These are phyloP conservation scores for Linnaemya vulpina DNA, from an alignment of 2,888 invertebrate genomes.

Conservation along the genomic window DNA sequence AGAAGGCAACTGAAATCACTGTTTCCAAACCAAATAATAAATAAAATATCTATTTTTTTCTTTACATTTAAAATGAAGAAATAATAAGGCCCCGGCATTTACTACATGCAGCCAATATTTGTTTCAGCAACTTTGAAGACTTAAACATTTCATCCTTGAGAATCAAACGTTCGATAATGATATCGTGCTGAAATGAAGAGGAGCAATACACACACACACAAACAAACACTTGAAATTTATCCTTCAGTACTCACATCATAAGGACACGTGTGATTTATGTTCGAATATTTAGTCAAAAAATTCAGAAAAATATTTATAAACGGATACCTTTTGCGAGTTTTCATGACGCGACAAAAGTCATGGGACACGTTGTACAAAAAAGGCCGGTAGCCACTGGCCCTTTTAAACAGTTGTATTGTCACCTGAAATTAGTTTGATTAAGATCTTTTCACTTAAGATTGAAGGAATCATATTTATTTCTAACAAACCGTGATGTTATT, in stretches of 20 bases:
- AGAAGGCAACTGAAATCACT: too few species aligned
- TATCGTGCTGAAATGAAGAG: conserved; percentile 55
- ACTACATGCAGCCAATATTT: too few species aligned
- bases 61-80: too few species aligned
- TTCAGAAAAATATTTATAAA: not conserved
- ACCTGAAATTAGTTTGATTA: not conserved
- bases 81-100: too few species aligned
- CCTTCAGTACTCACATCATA: conserved; percentile 42
- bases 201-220: not conserved
- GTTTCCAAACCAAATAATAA: too few species aligned
- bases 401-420: not conserved
- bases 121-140: too few species aligned
- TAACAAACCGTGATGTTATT: conserved; percentile 54
- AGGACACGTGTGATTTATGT: conserved; percentile 66
- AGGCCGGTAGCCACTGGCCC: conserved; percentile 47
- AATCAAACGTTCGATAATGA: conserved; percentile 52
- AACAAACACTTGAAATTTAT: not conserved
- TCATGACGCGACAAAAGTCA: conserved; percentile 56
- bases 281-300: conserved; percentile 9
- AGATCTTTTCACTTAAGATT: too few species aligned
- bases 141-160: conserved; percentile 40
- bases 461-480: not conserved
- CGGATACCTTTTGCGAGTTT: not conserved
- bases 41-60: too few species aligned
- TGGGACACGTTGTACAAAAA: conserved; percentile 55